phyloP scores from a whole-genome alignment of 2,113 vertebrate genomes.

The Micronycteris hirsuta region DNA sequence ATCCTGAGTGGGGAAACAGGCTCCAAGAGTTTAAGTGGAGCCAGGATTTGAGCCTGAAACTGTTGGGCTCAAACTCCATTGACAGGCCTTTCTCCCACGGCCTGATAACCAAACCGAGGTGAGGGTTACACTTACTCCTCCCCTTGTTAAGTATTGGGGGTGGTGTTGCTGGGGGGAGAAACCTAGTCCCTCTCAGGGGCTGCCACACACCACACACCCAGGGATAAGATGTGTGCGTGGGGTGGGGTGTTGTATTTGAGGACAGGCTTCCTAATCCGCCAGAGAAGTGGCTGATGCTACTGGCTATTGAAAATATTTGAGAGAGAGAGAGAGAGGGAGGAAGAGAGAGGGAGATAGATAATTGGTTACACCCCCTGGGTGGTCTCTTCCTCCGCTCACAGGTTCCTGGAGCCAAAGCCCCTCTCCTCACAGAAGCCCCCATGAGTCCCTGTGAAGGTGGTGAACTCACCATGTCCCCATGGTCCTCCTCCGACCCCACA shows the following conservation, averaged over 20 bases:
- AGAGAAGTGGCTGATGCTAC: neutral
- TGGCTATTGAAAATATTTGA: neutral
- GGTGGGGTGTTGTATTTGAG: too few relatives aligned
- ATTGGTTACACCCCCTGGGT: too few relatives aligned
- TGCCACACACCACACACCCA: too few relatives aligned
- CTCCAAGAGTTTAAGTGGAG: neutral
- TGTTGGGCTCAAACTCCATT: neutral
- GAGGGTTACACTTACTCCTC: neutral
- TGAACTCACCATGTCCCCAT: too few relatives aligned
- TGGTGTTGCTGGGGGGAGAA: neutral
- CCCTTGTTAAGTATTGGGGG: neutral
- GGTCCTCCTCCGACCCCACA: neutral
- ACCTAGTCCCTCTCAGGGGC: neutral
- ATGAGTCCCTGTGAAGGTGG: rapidly evolving
- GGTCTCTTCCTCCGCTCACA: neutral
- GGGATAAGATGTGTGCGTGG: neutral
- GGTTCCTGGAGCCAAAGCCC: neutral
- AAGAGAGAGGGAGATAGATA: neutral
- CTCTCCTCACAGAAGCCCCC: neutral
- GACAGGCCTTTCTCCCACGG: neutral
- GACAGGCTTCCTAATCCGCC: neutral
- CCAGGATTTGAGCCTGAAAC: neutral
- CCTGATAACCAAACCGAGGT: neutral
- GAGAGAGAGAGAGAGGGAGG: neutral
- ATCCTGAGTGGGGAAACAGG: neutral